These are phyloP conservation scores for Arctopsyche grandis DNA, from an alignment of 1,140 invertebrate species.

Conservation along the genomic window DNA sequence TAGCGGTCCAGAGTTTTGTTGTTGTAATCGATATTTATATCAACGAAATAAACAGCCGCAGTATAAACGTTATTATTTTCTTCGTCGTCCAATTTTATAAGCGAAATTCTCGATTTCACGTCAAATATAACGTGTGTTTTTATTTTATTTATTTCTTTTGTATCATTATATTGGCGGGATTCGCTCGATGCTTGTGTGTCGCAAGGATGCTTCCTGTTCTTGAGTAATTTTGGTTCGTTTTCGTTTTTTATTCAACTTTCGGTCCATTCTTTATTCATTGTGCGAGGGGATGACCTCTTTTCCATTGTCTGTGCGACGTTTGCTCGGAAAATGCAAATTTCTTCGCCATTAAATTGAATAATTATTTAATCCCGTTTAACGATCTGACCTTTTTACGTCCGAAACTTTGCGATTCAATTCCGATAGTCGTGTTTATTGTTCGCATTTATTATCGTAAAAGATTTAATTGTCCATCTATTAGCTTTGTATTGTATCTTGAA, in stretches of 20 bases:
- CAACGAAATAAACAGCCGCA: too few relatives aligned
- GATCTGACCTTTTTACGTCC: background rate
- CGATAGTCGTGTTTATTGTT: too few relatives aligned
- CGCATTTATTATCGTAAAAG: too few relatives aligned
- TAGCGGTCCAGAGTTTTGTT: too few relatives aligned
- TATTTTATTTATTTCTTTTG: background rate
- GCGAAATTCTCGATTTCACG: background rate
- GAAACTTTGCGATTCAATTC: too few relatives aligned
- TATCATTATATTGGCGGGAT: background rate
- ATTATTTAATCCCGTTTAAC: constrained; percentile 16
- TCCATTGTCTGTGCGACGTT: background rate
- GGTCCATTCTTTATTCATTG: constrained; percentile 17
- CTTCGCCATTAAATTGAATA: constrained; percentile 9
- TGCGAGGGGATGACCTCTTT: constrained; percentile 11
- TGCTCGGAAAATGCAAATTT: constrained; percentile 14
- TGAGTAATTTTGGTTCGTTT: constrained; percentile 1
- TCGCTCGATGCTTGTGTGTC: background rate
- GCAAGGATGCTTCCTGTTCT: background rate
- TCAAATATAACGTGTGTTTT: background rate
- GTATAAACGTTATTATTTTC: too few relatives aligned
- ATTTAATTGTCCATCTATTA: too few relatives aligned
- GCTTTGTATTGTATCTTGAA: too few relatives aligned
- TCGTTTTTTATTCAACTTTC: background rate
- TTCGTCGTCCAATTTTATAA: background rate
- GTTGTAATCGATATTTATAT: too few relatives aligned